Evolutionary conservation across 2,888 invertebrate genomes (phyloP), one percentile per base, ranked within the genome.

Genomic region (Philereme vetulata): DNA sequence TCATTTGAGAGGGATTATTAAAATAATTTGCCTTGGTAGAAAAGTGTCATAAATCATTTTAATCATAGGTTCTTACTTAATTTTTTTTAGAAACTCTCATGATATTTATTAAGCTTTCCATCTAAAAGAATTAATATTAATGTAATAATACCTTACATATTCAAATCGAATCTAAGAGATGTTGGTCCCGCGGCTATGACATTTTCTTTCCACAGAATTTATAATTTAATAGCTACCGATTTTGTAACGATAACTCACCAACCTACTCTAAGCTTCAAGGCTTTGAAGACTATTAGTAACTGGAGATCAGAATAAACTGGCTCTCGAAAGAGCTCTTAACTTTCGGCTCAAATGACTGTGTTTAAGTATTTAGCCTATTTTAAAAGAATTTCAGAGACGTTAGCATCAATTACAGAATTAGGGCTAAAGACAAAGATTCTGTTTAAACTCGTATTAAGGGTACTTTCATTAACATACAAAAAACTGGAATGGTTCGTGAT

Each of bases 361-460:
- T 81, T 82, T 80, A 84, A 80, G 73, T 75, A 69, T 77, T 85
- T 82, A 80, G 70, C 75, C 81, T 78, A 79, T 84, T 86, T 82
- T 68, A 70, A 71, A 80, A 79, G 80, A 83, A 84, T 85, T 77
- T 74, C 38, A 65, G 71, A 73, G 68, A 72, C 60, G 71, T 72
- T 68, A 64, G 59, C 53, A 59, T 65, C 72, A 67, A 78, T 79
- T 80, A 80, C 60, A 72, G 72, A 68, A 70, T 76, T 72, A 80
- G 72, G 73, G 65, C 49, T 62, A 54, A 62, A 57, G 55, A 64
- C 58, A 64, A 47, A 11, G 36, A 48, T 36, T 32, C 36, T 36
- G 3, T 45, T 32, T 58, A 21, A 21, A 21, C 21, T 21, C 21
- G 21, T 21, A 21, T 21, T 21, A 43, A 33, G 51, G 45, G 32